Evolutionary conservation across 1,140 invertebrate genomes (phyloP), one percentile per base, ranked within the genome.

Genomic region (Mercenaria mercenaria): DNA sequence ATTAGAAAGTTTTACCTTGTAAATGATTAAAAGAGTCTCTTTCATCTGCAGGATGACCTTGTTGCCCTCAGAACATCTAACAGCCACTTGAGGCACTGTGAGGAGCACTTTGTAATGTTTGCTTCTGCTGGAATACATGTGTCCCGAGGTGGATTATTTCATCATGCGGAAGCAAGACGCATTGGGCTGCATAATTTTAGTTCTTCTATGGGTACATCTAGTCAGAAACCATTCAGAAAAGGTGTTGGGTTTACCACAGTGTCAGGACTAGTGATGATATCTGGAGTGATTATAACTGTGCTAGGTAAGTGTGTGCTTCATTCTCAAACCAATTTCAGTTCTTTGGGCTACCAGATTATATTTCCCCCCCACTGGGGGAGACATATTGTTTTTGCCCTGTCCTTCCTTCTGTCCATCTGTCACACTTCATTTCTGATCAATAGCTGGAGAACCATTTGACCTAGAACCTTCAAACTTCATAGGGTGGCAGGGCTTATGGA

Each of bases 171-270:
- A 23, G 10, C 26, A 79, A 32, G 76, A 37, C 47, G 15, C 2
- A 18, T 37, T 56, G 76, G 76, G 4, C 32, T 79, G 3, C 47
- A 56, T 50, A 13, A 37, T 8, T 79, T 79, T 52, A 79, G 34
- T 13, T 56, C 76, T 15, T 52, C 76, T 20, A 20, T 79, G 32
- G 43, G 43, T 32, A 79, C 76, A 20, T 59, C 76, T 32, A 56
- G 76, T 56, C n/a, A 79, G 11, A 79, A 39, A 79, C 47, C 76
- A 37, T 79, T 32, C 47, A 79, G 76, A 23, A 79, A 79, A 39
- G 76, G 76, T 56, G 76, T 79, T 29, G 76, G 37, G 23, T 34
- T 79, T 20, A 56, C 76, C 34, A 52, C 50, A 1, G 26, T 56
- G 18, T 32, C 76, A 2, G 29, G 47, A n/a, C 32, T 79, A 3